Percentiles rank a stretch among this genome's conserved stretches.
Conservation (phyloP, 2,797 vertebrate genomes). For the Momotus momota region DNA sequence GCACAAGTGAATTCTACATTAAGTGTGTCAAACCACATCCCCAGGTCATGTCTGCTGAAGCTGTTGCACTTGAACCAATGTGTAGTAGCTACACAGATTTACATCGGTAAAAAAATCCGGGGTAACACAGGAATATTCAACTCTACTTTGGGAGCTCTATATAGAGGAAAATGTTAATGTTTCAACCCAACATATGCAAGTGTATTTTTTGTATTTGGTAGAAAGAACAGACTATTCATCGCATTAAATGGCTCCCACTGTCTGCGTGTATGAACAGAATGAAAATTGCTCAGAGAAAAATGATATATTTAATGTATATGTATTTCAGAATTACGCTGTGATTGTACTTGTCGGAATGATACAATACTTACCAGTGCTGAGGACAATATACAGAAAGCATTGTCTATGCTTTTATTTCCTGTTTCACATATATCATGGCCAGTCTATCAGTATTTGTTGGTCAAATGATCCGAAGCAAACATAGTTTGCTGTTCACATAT, state of each 20-base stretch:
- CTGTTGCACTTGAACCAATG: background rate
- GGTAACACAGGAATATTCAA: background rate
- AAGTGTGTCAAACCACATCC: background rate
- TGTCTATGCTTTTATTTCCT: background rate
- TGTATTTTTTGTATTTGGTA: background rate
- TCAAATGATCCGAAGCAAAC: background rate
- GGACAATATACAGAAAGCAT: background rate
- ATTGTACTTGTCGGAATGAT: background rate
- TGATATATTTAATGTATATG: rapidly evolving
- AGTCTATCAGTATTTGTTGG: background rate
- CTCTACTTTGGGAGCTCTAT: background rate
- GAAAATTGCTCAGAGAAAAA: background rate
- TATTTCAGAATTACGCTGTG: background rate
- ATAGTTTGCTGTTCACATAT: background rate
- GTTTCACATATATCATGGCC: background rate
- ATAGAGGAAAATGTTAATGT: background rate
- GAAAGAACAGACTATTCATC: background rate
- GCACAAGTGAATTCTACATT: background rate
- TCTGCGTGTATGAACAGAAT: background rate
- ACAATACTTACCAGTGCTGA: background rate
- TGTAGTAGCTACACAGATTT: background rate
- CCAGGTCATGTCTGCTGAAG: background rate
- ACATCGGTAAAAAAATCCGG: background rate
- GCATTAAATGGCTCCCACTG: background rate
- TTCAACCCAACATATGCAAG: background rate